phyloP scores from a whole-genome alignment of 2,888 invertebrate genomes.

The Aspidapion aeneum region DNA sequence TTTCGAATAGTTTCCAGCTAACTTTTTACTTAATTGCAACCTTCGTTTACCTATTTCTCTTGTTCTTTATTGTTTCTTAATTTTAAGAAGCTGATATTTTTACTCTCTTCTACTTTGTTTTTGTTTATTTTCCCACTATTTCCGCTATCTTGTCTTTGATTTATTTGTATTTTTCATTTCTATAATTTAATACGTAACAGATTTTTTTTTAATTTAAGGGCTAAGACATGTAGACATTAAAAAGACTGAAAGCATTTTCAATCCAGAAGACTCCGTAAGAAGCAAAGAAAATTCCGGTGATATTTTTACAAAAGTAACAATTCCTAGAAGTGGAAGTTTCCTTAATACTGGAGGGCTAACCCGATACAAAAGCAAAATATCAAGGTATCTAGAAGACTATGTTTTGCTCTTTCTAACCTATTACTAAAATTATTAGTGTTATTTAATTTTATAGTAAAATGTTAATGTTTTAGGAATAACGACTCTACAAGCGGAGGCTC shows the following conservation, averaged over 20 bases:
- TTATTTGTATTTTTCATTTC: too few relatives aligned
- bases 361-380: slow-evolving; percentile 68
- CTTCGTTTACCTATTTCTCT: too few relatives aligned
- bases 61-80: too few relatives aligned
- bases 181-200: too few relatives aligned
- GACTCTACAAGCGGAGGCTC: slow-evolving; percentile 69
- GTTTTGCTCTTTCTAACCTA: not conserved
- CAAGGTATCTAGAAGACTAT: slow-evolving; percentile 49
- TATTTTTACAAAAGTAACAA: slow-evolving; percentile 79
- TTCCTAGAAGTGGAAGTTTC: slow-evolving; percentile 83
- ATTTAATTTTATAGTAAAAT: not conserved
- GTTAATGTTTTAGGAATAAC: slow-evolving; percentile 53
- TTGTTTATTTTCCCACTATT: too few relatives aligned
- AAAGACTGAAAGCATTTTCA: slow-evolving; percentile 47
- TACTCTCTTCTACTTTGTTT: too few relatives aligned
- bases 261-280: slow-evolving; percentile 38
- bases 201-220: not conserved
- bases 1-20: too few relatives aligned
- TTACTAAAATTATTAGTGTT: not conserved
- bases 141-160: too few relatives aligned
- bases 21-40: too few relatives aligned
- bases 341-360: slow-evolving; percentile 76
- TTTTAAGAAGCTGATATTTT: too few relatives aligned
- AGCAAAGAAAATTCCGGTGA: slow-evolving; percentile 66
- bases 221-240: slow-evolving; percentile 40